A percentile compares a stretch with the other conserved stretches of the same genome.
Conservation (phyloP, 2,888 invertebrate genomes). For the Acrobasis consociella region DNA sequence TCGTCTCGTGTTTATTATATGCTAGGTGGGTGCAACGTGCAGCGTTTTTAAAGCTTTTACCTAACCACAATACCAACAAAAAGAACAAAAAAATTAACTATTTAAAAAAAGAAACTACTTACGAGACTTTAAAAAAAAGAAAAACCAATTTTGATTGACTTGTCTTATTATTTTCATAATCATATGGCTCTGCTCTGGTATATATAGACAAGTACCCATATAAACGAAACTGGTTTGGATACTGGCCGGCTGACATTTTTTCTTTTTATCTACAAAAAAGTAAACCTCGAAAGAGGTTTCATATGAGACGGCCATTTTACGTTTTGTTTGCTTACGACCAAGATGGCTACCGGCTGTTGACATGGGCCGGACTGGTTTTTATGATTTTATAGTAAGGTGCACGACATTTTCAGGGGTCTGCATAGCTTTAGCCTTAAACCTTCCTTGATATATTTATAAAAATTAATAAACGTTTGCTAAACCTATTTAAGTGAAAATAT, state of each 20-base stretch:
- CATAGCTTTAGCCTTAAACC: no score
- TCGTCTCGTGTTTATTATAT: no score
- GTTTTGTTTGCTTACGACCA: constrained; percentile 45
- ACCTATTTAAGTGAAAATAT: no score
- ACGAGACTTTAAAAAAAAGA: no score
- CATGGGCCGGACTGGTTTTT: constrained; percentile 25
- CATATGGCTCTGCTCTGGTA: background rate
- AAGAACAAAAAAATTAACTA: no score
- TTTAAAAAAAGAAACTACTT: no score
- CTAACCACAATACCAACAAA: no score
- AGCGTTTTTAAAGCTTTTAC: no score
- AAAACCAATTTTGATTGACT: no score
- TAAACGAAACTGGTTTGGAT: constrained; percentile 16
- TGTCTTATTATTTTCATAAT: background rate
- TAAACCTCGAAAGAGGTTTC: constrained; percentile 31
- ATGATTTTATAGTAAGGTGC: background rate
- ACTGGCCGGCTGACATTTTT: constrained; percentile 20
- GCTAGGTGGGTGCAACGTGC: no score
- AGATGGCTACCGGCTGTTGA: constrained; percentile 53
- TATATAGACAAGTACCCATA: background rate
- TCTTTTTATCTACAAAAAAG: constrained; percentile 26
- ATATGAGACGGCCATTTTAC: constrained; percentile 48
- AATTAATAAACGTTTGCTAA: no score
- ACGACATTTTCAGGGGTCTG: background rate
- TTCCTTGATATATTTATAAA: no score